Percentiles rank a stretch among this genome's conserved stretches.
Conservation (phyloP, 2,113 vertebrate genomes). For the Sialia sialis region DNA sequence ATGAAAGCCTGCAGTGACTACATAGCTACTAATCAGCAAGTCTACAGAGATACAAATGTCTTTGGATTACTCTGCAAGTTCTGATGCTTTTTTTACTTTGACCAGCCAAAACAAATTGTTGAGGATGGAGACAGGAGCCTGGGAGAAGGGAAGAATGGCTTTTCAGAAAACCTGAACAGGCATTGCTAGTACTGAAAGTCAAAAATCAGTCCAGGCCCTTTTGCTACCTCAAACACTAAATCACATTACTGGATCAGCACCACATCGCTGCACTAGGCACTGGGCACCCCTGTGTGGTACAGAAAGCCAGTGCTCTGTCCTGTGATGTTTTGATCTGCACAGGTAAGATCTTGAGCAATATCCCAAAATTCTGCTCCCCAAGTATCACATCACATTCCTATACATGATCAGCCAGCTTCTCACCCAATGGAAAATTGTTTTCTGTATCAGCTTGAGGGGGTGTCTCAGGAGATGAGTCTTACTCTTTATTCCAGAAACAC, state of each 20-base stretch:
- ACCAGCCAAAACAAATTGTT: neutral
- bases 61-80: neutral
- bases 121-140: neutral
- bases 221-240: neutral
- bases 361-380: neutral
- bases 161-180: neutral
- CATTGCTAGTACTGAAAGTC: neutral
- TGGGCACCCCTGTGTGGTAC: neutral
- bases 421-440: neutral
- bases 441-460: neutral
- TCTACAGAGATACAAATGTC: neutral
- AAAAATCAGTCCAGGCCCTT: neutral
- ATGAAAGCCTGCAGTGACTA: neutral
- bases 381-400: neutral
- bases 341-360: neutral
- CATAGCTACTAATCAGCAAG: neutral
- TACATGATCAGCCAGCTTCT: neutral
- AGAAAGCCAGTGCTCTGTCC: neutral
- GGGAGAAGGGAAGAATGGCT: neutral
- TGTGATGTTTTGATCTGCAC: neutral
- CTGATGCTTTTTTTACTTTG: neutral
- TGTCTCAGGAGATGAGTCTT: neutral
- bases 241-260: neutral
- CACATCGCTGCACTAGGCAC: fast-evolving
- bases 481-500: neutral